These are phyloP conservation scores for Asteroscopus sphinx DNA, from an alignment of 2,888 invertebrate species.

Conservation along the genomic window DNA sequence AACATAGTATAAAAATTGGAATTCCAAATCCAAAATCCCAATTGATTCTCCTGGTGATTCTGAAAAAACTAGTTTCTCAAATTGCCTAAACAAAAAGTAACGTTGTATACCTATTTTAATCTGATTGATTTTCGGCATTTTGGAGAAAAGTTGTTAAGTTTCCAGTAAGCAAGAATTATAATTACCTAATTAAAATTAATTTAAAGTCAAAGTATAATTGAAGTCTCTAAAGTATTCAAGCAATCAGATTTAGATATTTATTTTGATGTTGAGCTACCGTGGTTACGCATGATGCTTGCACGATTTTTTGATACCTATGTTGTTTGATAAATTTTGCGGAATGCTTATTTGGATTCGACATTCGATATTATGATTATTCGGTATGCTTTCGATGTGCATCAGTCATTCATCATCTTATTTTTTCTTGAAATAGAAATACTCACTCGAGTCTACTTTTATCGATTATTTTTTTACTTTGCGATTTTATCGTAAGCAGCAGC, in stretches of 20 bases:
- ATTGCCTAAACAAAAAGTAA: no score
- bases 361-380: slow-evolving; percentile 67
- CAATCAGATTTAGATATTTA: slow-evolving; percentile 54
- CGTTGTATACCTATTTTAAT: slow-evolving; percentile 53
- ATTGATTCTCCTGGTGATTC: no score
- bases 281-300: slow-evolving; percentile 82
- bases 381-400: slow-evolving; percentile 84
- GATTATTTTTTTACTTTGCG: slow-evolving; percentile 20
- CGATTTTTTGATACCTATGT: slow-evolving; percentile 68
- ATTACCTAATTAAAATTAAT: no score
- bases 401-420: slow-evolving; percentile 61
- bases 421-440: slow-evolving; percentile 24
- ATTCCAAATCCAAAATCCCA: no score
- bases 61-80: no score
- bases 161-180: background rate
- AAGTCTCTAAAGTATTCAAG: slow-evolving; percentile 48
- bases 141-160: slow-evolving; percentile 2
- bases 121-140: slow-evolving; percentile 60
- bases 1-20: no score
- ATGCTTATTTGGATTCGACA: slow-evolving; percentile 73
- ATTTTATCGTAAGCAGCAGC: slow-evolving; percentile 41
- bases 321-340: slow-evolving; percentile 72
- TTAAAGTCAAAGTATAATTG: no score
- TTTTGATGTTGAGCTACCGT: slow-evolving; percentile 57
- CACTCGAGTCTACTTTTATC: slow-evolving; percentile 18